Conservation (phyloP, 2,797 vertebrate species). For the Acropternis orthonyx region DNA sequence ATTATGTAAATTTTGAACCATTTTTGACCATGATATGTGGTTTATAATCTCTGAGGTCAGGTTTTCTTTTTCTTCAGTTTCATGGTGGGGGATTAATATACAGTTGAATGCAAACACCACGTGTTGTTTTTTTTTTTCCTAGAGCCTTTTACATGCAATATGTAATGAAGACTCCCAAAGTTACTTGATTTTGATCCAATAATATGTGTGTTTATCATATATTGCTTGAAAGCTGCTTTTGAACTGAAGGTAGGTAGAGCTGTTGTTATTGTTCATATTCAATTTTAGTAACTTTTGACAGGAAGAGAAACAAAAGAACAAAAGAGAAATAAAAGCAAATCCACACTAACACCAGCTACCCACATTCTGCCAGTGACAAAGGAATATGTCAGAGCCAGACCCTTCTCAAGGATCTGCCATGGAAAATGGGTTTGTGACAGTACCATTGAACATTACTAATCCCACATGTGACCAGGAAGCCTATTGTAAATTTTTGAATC, state of each 20-base stretch:
- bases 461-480: neutral
- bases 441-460: neutral
- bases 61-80: neutral
- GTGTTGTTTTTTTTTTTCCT: neutral
- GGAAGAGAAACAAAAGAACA: neutral
- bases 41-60: neutral
- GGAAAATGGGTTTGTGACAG: neutral
- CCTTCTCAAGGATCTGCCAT: neutral
- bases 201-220: neutral
- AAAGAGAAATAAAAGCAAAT: neutral
- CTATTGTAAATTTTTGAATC: neutral
- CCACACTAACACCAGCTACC: neutral
- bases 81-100: neutral
- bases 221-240: neutral
- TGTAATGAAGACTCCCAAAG: neutral
- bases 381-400: neutral
- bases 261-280: neutral
- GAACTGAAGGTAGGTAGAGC: neutral
- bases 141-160: neutral
- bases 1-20: neutral
- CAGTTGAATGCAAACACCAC: neutral
- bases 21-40: neutral
- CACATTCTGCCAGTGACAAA: neutral
- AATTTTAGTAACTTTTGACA: neutral
- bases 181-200: neutral